These are phyloP conservation scores for Ennomos fuscantarius DNA, from an alignment of 2,888 invertebrate genomes.

Conservation along the genomic window DNA sequence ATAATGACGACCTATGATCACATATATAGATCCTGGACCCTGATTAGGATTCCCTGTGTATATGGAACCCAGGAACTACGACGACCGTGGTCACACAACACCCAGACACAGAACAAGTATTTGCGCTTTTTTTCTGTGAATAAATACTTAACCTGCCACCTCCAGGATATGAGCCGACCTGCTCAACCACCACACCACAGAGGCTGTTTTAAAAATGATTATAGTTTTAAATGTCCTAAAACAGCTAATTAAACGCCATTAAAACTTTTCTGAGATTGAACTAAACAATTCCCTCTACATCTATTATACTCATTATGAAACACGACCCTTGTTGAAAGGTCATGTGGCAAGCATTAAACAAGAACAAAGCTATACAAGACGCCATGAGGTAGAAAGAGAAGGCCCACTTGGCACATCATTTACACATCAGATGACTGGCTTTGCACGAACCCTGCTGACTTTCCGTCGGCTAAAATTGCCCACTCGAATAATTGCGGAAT, in stretches of 20 bases:
- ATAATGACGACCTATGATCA: no score
- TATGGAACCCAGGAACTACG: no score
- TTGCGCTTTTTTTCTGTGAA: no score
- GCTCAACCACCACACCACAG: no score
- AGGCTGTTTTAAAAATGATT: background rate
- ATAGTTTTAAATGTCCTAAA: constrained; percentile 14
- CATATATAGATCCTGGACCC: no score
- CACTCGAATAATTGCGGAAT: constrained; percentile 59
- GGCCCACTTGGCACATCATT: constrained; percentile 60
- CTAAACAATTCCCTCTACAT: constrained; percentile 52
- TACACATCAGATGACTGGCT: constrained; percentile 72
- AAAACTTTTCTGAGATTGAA: constrained; percentile 50
- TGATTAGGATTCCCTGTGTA: no score
- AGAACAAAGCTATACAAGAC: constrained; percentile 26
- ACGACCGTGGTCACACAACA: no score
- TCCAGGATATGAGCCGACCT: no score
- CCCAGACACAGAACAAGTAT: no score
- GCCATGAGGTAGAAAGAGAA: constrained; percentile 28
- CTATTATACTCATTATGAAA: constrained; percentile 48
- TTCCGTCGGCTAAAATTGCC: constrained; percentile 61
- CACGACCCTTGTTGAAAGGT: constrained; percentile 43
- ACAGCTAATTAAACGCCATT: constrained; percentile 38
- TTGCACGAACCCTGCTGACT: constrained; percentile 52
- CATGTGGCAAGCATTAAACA: constrained; percentile 36
- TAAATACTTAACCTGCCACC: no score